These are phyloP conservation scores for Mythimna pallens DNA, from an alignment of 2,888 invertebrate genomes.

Conservation along the genomic window DNA sequence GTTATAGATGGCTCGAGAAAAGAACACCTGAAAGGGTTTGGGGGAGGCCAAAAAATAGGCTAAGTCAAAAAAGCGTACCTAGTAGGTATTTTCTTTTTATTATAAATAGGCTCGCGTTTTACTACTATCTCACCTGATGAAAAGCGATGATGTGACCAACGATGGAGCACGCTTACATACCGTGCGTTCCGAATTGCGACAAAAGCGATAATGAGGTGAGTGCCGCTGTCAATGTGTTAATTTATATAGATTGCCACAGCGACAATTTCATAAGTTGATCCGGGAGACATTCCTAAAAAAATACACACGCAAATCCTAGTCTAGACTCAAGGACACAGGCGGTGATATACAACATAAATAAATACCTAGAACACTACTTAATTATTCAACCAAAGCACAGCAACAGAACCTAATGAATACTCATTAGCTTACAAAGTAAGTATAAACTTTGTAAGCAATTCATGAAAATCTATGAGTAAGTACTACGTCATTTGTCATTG, in stretches of 20 bases:
- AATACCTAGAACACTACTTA: not conserved
- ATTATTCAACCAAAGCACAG: conserved; percentile 5
- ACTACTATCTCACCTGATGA: too few species aligned
- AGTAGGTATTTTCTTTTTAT: too few species aligned
- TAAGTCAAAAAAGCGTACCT: too few species aligned
- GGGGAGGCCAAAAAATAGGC: too few species aligned
- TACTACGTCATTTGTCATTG: conserved; percentile 24
- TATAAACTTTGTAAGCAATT: conserved; percentile 30
- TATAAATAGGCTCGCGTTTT: too few species aligned
- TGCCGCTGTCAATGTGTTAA: not conserved
- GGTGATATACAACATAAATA: not conserved
- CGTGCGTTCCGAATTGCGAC: too few species aligned
- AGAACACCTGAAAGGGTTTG: too few species aligned
- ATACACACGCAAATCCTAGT: not conserved
- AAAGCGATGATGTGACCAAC: too few species aligned
- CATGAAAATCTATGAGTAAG: conserved; percentile 1
- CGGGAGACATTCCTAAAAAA: not conserved
- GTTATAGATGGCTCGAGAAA: too few species aligned
- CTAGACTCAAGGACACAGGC: conserved; percentile 3
- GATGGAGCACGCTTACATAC: too few species aligned
- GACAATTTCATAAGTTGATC: not conserved
- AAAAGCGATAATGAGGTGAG: too few species aligned
- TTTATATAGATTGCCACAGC: not conserved
- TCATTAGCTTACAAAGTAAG: too few species aligned
- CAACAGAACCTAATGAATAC: conserved; percentile 6